Percentiles rank a stretch among this genome's conserved stretches.
Conservation (phyloP, 2,113 vertebrate genomes). For the Alethe castanea region DNA sequence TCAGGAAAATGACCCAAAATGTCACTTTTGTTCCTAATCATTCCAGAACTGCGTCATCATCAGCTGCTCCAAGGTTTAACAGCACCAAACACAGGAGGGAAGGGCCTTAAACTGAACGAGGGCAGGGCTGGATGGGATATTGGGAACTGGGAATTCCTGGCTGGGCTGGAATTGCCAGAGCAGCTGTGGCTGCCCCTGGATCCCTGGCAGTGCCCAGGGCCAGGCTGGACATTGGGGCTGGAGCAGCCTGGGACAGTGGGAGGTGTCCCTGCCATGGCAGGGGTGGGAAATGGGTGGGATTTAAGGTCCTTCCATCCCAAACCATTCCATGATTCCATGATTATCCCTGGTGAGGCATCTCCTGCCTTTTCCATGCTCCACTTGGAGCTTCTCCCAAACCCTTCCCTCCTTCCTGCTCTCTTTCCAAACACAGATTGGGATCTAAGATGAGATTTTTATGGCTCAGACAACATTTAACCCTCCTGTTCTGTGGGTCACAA, state of each 20-base stretch:
- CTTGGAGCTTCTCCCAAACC: background rate
- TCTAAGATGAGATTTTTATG: background rate
- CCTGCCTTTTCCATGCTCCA: background rate
- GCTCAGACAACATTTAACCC: background rate
- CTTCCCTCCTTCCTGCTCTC: background rate
- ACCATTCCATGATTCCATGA: background rate
- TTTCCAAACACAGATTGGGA: background rate
- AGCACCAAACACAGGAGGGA: background rate
- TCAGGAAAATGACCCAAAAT: background rate
- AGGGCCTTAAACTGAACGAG: background rate
- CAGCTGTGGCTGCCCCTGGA: background rate
- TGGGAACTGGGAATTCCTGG: background rate
- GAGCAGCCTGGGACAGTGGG: fast-evolving
- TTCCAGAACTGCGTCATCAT: fast-evolving
- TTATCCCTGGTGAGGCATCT: fast-evolving
- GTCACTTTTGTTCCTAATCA: fast-evolving
- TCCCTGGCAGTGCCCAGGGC: background rate
- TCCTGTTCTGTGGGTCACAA: fast-evolving
- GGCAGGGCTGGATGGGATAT: fast-evolving
- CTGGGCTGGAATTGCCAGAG: background rate
- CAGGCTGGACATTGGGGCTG: background rate
- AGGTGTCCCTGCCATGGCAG: background rate
- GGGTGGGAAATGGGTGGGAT: background rate
- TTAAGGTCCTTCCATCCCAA: background rate
- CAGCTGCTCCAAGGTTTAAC: background rate